Conservation (phyloP, 2,797 vertebrate species). For the Bufotes viridis region DNA sequence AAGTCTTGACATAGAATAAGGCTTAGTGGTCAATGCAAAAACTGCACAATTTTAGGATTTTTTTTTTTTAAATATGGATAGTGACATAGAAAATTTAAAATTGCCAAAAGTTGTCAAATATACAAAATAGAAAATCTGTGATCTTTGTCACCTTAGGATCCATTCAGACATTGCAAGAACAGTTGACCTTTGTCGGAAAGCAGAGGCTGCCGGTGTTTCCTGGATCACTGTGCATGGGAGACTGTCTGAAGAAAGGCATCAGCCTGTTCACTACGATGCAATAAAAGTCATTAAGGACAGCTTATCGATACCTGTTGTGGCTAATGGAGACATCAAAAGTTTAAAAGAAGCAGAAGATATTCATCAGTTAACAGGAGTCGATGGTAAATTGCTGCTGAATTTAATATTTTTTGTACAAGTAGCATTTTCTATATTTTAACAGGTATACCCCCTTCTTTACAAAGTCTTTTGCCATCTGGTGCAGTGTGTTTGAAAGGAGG, state of each 20-base stretch:
- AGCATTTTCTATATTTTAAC: neutral
- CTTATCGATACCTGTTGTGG: slow-evolving; percentile 87
- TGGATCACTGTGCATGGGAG: slow-evolving; percentile 97
- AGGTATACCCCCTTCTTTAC: too few species aligned
- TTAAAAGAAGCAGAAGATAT: slow-evolving; percentile 86
- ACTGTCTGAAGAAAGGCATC: slow-evolving; percentile 90
- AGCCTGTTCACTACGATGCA: slow-evolving; percentile 91
- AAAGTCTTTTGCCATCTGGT: too few species aligned
- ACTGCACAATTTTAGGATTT: too few species aligned
- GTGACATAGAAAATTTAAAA: too few species aligned
- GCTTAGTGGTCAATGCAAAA: too few species aligned
- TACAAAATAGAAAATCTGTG: neutral
- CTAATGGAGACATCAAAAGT: slow-evolving; percentile 92
- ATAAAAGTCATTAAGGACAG: slow-evolving; percentile 95
- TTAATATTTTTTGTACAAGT: neutral
- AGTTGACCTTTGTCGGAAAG: slow-evolving; percentile 94
- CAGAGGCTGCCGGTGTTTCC: slow-evolving; percentile 89
- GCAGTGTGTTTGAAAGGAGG: too few species aligned
- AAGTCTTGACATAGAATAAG: too few species aligned
- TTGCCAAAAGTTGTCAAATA: too few species aligned
- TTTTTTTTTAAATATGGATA: too few species aligned
- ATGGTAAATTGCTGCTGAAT: slow-evolving; percentile 78
- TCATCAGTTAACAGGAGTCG: slow-evolving; percentile 84
- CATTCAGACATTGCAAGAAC: slow-evolving; percentile 88
- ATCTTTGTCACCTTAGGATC: slow-evolving; percentile 78